Percentiles rank a stretch among this genome's conserved stretches.
Conservation (phyloP, 2,797 vertebrate species). For the Peromyscus eremicus region DNA sequence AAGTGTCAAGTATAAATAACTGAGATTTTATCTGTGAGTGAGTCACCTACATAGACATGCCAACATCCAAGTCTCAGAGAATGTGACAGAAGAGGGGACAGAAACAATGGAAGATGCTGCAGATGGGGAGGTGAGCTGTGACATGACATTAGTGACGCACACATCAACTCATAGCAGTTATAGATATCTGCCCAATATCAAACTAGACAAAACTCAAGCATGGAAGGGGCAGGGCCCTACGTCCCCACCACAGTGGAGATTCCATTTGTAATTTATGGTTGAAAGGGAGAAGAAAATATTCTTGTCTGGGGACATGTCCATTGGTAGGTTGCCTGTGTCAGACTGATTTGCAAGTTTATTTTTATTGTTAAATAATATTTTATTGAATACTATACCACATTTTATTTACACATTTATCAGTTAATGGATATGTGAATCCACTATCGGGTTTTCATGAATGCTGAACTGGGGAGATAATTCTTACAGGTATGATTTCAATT, state of each 20-base stretch:
- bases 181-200: background rate
- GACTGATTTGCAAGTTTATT: background rate
- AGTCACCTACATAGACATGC: background rate
- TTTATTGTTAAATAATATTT: background rate
- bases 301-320: background rate
- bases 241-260: background rate
- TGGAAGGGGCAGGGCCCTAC: background rate
- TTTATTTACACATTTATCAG: background rate
- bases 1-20: background rate
- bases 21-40: background rate
- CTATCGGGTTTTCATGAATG: background rate
- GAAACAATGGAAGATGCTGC: too few species aligned
- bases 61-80: background rate
- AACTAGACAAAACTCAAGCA: background rate
- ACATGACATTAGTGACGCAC: background rate
- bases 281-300: background rate
- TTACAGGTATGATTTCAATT: background rate
- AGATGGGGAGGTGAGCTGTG: background rate
- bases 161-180: background rate
- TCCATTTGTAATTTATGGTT: background rate
- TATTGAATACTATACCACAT: background rate
- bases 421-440: background rate
- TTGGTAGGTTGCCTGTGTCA: too few species aligned
- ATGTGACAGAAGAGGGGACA: background rate
- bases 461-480: background rate